Conservation (phyloP, 2,888 invertebrate genomes). For the Thysanoteuthis rhombus region DNA sequence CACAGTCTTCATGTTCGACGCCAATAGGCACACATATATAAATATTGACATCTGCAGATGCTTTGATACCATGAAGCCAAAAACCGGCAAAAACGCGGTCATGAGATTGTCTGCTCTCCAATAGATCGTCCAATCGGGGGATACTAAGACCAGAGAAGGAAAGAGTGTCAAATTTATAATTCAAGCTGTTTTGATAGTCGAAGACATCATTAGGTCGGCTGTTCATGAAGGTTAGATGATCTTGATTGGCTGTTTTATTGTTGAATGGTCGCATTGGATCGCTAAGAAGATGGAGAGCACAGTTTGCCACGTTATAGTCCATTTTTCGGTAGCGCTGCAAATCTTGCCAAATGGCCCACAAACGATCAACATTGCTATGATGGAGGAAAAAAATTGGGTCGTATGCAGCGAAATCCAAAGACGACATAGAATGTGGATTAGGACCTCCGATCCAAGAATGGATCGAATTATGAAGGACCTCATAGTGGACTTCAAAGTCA, state of each 20-base stretch:
- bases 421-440: constrained; percentile 33
- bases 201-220: constrained; percentile 41
- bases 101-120: constrained; percentile 32
- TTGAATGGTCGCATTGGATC: constrained; percentile 42
- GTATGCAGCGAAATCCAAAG: constrained; percentile 37
- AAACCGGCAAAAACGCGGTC: constrained; percentile 43
- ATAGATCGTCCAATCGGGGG: constrained; percentile 16
- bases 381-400: constrained; percentile 44
- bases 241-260: constrained; percentile 43
- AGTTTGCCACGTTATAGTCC: constrained; percentile 39
- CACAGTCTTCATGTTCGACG: neutral
- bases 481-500: constrained; percentile 38
- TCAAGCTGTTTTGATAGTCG: constrained; percentile 39
- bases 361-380: constrained; percentile 38
- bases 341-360: constrained; percentile 38
- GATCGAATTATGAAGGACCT: constrained; percentile 41
- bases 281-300: constrained; percentile 41
- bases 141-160: constrained; percentile 36
- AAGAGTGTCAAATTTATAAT: constrained; percentile 40
- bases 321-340: constrained; percentile 36
- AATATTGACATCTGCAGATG: constrained; percentile 37
- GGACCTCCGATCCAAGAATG: constrained; percentile 36
- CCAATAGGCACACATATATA: neutral
- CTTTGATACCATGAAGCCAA: constrained; percentile 39
- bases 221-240: constrained; percentile 37